Base-by-base conservation (phyloP, 2,888 invertebrate species). In the Nomada fabriciana region DNA sequence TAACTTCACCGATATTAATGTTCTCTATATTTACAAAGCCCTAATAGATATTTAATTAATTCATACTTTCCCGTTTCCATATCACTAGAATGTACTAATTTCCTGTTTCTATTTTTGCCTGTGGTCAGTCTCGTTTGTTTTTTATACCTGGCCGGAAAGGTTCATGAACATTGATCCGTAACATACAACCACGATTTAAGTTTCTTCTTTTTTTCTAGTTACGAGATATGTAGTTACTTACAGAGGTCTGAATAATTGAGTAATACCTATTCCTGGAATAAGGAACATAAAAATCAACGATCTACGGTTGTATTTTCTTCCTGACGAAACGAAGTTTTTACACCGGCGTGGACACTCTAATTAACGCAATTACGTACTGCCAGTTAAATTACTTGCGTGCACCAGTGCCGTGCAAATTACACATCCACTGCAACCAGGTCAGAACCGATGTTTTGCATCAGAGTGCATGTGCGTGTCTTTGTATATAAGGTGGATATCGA, bases 291-390 rank as follows among this genome's bases (percentile, higher is more conserved):
- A 68, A 42, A 10, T 55, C n/a, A 55, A 29, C 68, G 15, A 15
- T 20, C 63, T 11, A n/a, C 15, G 63, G 20, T 63, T 25, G 29
- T n/a, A n/a, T 42, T 60, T 70, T 25, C 13, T 53, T 53, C 5
- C 64, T 29, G 9, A 50, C 15, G 23, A 20, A 43, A 29, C 13
- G 15, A 72, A 63, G 20, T 55, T 64, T 43, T 52, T 65, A 43
- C 43, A n/a, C 25, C 53, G 25, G 1, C 42, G 43, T 42, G 64
- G 20, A 25, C 5, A 53, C 43, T 72, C 25, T 63, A 64, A 72
- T 72, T 72, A 64, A 59, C 42, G 23, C 36, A 63, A 64, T 43
- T 64, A 20, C 18, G 15, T 68, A 53, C 52, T 42, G 64, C n/a
- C 23, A 55, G 50, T 52, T 43, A 50, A 55, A 53, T 72, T 64